These are phyloP conservation scores for Catharus ustulatus DNA, from an alignment of 2,797 vertebrate species.

Conservation along the genomic window DNA sequence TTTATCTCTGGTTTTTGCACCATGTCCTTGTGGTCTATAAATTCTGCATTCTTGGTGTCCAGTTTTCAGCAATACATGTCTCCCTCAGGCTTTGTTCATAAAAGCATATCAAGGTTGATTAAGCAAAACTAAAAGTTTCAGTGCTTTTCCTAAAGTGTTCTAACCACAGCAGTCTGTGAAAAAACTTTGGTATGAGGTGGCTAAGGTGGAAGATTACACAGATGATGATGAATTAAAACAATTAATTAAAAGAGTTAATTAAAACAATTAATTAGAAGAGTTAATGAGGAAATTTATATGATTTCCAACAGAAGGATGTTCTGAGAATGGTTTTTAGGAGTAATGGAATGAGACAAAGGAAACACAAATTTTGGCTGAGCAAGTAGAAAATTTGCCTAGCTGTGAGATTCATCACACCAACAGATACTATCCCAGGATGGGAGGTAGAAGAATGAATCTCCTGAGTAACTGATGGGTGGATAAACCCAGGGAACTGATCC, in stretches of 20 bases:
- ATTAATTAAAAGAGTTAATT: not conserved
- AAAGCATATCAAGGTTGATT: not conserved
- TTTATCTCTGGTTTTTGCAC: not conserved
- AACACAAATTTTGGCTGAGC: not conserved
- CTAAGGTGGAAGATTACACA: not conserved
- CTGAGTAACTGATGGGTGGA: not conserved
- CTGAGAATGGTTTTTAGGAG: not conserved
- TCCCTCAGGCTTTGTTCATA: not conserved
- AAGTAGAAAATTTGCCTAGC: not conserved
- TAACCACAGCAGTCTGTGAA: not conserved
- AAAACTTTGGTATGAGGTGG: rapidly evolving
- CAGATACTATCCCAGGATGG: not conserved
- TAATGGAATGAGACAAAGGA: not conserved
- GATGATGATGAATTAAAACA: not conserved
- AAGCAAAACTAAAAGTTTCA: not conserved
- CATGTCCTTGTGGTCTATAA: not conserved
- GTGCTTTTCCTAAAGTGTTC: not conserved
- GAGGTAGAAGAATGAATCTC: not conserved
- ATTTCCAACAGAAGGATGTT: not conserved
- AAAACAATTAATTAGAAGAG: not conserved
- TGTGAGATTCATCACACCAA: not conserved
- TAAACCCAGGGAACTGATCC: not conserved
- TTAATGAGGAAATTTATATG: not conserved
- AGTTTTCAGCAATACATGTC: not conserved
- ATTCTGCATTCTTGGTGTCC: not conserved